Percentiles rank a stretch among this genome's conserved stretches.
Conservation (phyloP, 2,888 invertebrate genomes). For the Yponomeuta sedellus region DNA sequence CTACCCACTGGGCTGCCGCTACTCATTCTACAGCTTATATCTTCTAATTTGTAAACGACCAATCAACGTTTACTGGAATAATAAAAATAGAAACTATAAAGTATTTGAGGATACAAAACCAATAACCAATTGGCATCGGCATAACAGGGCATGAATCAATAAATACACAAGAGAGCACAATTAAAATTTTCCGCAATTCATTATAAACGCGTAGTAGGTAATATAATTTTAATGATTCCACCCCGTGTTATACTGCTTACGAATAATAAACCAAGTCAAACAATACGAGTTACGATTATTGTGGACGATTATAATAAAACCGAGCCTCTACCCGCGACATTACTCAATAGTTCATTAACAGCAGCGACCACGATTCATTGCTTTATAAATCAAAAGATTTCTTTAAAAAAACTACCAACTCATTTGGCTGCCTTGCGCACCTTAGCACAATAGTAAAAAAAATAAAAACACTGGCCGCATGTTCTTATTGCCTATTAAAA, state of each 20-base stretch:
- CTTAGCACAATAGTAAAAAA: constrained; percentile 44
- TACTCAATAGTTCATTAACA: constrained; percentile 61
- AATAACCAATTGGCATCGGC: not conserved
- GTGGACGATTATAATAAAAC: constrained; percentile 30
- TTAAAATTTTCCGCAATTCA: constrained; percentile 4
- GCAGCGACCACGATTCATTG: constrained; percentile 54
- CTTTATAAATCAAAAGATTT: constrained; percentile 55
- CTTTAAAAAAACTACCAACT: constrained; percentile 53
- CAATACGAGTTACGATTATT: constrained; percentile 37
- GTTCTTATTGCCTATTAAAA: constrained; percentile 63
- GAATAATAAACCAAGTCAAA: constrained; percentile 28
- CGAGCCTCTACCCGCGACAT: constrained; percentile 43
- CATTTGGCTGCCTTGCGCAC: constrained; percentile 51
- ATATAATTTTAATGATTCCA: constrained; percentile 15
- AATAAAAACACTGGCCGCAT: constrained; percentile 35
- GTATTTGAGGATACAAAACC: not conserved
- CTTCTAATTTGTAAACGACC: not conserved
- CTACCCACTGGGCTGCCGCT: no score
- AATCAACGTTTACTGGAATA: constrained; percentile 5
- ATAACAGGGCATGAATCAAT: not conserved
- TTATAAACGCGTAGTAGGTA: constrained; percentile 7
- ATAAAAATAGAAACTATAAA: constrained; percentile 1
- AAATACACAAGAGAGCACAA: constrained; percentile 6
- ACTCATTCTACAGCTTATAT: no score
- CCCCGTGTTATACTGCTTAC: constrained; percentile 18